These are phyloP conservation scores for Drosophila ustulata DNA, from an alignment of 2,888 invertebrate genomes.

Conservation along the genomic window DNA sequence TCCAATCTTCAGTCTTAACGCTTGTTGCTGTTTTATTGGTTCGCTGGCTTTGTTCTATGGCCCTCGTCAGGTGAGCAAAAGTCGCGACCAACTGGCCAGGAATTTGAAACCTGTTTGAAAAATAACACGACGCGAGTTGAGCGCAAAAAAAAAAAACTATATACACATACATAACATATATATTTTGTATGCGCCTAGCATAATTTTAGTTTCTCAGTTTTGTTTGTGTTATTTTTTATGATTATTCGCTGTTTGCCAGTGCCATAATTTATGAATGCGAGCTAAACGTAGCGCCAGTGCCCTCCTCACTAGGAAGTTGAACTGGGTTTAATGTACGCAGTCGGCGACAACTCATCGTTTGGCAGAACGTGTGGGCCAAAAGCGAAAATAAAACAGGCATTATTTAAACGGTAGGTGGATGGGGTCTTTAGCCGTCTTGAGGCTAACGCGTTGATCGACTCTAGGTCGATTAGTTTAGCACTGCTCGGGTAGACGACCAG, in stretches of 20 bases:
- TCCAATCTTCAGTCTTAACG: background rate
- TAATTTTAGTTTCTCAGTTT: slow-evolving; percentile 49
- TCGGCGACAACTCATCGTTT: slow-evolving; percentile 24
- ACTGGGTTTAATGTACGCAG: slow-evolving; percentile 64
- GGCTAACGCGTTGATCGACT: slow-evolving; percentile 32
- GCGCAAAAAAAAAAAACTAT: slow-evolving; percentile 24
- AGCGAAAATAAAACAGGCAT: slow-evolving; percentile 18
- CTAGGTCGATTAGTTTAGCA: slow-evolving; percentile 34
- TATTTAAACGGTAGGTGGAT: slow-evolving; percentile 2
- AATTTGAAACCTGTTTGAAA: slow-evolving; percentile 79
- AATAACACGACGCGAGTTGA: slow-evolving; percentile 19
- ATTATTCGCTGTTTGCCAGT: slow-evolving; percentile 51
- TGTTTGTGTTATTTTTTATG: slow-evolving; percentile 21
- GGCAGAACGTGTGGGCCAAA: slow-evolving; percentile 58
- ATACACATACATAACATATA: background rate
- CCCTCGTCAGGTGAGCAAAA: slow-evolving; percentile 58
- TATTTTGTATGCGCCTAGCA: slow-evolving; percentile 73
- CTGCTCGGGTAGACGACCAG: background rate
- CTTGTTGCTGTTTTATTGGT: slow-evolving; percentile 47
- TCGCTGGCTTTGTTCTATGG: slow-evolving; percentile 50
- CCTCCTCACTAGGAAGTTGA: slow-evolving; percentile 71
- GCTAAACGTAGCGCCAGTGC: slow-evolving; percentile 70
- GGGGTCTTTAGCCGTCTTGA: slow-evolving; percentile 51
- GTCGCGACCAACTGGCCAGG: slow-evolving; percentile 62
- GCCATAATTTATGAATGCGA: slow-evolving; percentile 75